These are phyloP conservation scores for Uropetala carovei DNA, from an alignment of 2,888 invertebrate genomes.

Conservation along the genomic window DNA sequence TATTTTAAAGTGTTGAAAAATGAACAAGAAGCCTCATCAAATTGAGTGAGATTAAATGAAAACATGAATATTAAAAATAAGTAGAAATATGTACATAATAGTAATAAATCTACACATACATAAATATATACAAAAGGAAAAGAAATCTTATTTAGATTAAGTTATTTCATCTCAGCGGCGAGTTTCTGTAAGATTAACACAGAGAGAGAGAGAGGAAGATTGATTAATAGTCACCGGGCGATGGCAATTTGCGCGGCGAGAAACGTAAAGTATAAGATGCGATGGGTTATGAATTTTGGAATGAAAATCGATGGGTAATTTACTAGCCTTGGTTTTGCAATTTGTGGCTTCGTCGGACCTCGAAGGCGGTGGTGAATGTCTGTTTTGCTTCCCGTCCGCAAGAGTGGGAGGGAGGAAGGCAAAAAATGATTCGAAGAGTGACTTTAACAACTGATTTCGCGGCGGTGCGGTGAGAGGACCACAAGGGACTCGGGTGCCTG, in stretches of 20 bases:
- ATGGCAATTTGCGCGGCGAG: not conserved
- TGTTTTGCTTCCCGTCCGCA: not conserved
- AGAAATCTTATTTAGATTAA: no score
- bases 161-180: no score
- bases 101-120: no score
- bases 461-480: not conserved
- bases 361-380: not conserved
- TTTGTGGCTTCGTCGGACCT: not conserved
- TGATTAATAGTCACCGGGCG: not conserved
- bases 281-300: conserved; percentile 2
- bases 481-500: not conserved
- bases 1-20: no score
- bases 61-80: no score
- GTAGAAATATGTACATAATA: no score
- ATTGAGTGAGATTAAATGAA: no score
- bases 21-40: no score
- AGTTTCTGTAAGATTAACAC: no score
- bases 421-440: not conserved
- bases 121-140: no score
- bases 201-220: not conserved
- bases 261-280: conserved; percentile 16
- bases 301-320: conserved; percentile 27
- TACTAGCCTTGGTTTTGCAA: conserved; percentile 5
- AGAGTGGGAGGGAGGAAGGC: not conserved
- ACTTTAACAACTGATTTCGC: conserved; percentile 3